Evolutionary conservation across 1,140 invertebrate genomes (phyloP), one percentile per base, ranked within the genome.

Genomic region (Philaenus spumarius): DNA sequence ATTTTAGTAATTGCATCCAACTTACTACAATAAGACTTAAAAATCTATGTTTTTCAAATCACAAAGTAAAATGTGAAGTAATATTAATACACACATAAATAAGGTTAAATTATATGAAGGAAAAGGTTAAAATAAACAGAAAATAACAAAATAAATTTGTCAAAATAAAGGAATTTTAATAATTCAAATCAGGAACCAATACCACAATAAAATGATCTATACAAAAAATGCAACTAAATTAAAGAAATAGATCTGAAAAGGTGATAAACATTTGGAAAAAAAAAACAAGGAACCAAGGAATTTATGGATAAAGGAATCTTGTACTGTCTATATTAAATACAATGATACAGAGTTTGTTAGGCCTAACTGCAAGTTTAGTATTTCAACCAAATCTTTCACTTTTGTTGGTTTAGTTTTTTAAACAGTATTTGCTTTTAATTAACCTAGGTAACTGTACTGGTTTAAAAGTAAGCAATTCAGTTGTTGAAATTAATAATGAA

Each of bases 141-240:
- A 53, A 17, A 22, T 53, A 20, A 39, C 50, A 53, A 53, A 37
- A 19, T 53, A 53, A 53, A 39, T 20, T 53, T 53, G 26, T 30
- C 26, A 30, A 30, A 30, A 30, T 30, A 30, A n/a, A 30, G 26
- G 26, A 30, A 30, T 30, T 30, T 30, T 30, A 30, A 30, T 53
- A 53, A 30, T 53, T 22, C 12, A 39, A 53, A 30, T 53, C 50
- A 53, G 50, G 50, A 53, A 53, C 50, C 50, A 53, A 53, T 53
- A 53, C 50, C 50, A 37, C 26, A 39, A 37, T 37, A 30, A 30
- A 30, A 30, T 30, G 26, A 30, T 9, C 26, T 30, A 30, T 30
- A 30, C 26, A 30, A 30, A 30, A 30, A 4, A 30, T 30, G 26
- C 26, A 30, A 30, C 26, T 53, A 53, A 51, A 53, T 35, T 37